Base-by-base conservation (phyloP, 2,888 invertebrate genomes). In the Rhamnusium bicolor region DNA sequence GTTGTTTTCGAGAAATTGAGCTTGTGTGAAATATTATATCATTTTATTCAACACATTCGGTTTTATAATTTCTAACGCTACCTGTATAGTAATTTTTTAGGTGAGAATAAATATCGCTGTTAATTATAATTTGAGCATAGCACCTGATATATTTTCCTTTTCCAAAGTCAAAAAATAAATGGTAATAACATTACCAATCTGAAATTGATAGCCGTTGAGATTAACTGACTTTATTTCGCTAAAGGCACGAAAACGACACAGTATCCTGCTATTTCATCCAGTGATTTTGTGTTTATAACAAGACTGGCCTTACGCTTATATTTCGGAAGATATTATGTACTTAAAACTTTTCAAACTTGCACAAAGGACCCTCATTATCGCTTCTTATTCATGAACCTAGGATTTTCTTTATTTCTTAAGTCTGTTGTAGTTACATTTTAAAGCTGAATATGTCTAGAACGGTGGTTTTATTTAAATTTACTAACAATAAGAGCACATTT, bases 361-460 rank as follows among this genome's bases (percentile, higher is more conserved):
- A 19, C 53, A 53, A 53, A 21, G n/a, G 1, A 12, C 19, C 53
- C 53, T 53, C 53, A 53, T 53, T 53, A 53, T 53, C 53, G 53
- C 53, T 6, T 24, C 53, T 53, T n/a, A 40, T 40, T 40, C 40
- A 40, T n/a, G 40, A 40, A n/a, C 40, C 53, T 53, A 53, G 53
- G 53, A 53, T 21, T 53, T 53, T 53, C 53, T 53, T 53, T 53
- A 53, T 53, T 53, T 53, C 53, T 53, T 53, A 53, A 53, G 53
- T 53, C 21, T 24, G 16, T 51, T 51, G 51, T 51, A n/a, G n/a
- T n/a, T n/a, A 53, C 21, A 19, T 24, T 53, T 53, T 53, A 53
- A 53, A 21, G 21, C 40, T n/a, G n/a, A 40, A 4, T 12, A n/a
- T 2, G 40, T n/a, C n/a, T n/a, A n/a, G n/a, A n/a, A n/a, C n/a